Evolutionary conservation across 2,888 invertebrate genomes (phyloP).

Genomic region (Melitaea athalia): DNA sequence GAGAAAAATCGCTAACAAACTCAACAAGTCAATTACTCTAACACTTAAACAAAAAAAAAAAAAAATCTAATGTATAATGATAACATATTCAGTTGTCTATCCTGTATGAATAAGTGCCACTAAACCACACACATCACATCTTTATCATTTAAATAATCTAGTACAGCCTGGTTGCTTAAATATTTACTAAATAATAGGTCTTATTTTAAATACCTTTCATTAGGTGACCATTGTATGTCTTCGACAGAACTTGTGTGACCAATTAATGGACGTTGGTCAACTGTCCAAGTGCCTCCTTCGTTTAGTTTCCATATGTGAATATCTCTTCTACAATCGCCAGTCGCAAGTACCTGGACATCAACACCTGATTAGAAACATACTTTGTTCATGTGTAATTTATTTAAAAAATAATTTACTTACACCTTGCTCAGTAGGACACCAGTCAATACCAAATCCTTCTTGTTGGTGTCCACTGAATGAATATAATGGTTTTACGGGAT

Average conservation of each 20-base stretch:
- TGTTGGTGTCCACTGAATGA: constrained; percentile 95
- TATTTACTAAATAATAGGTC: not conserved
- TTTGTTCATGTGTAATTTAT: too few relatives aligned
- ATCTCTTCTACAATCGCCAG: constrained; percentile 96
- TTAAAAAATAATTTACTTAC: constrained; percentile 61
- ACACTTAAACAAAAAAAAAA: too few relatives aligned
- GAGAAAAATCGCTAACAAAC: too few relatives aligned
- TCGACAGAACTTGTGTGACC: constrained; percentile 97
- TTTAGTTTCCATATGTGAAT: constrained; percentile 96
- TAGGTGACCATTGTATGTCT: constrained; percentile 99
- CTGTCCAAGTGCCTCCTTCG: constrained; percentile 91
- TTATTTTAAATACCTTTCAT: constrained; percentile 83
- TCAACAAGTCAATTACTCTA: too few relatives aligned
- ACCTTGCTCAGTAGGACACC: constrained; percentile 92
- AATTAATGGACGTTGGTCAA: constrained; percentile 93
- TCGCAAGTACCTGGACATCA: constrained; percentile 87
- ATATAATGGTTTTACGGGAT: constrained; percentile 86
- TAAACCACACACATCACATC: too few relatives aligned
- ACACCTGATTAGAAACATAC: not conserved
- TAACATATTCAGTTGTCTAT: too few relatives aligned
- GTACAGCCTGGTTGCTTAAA: not conserved
- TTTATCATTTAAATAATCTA: too few relatives aligned
- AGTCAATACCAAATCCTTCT: constrained; percentile 98
- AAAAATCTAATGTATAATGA: too few relatives aligned
- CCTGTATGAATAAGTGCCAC: too few relatives aligned